These are phyloP conservation scores for Natrix natrix DNA, from an alignment of 2,797 vertebrate genomes.

Conservation along the genomic window DNA sequence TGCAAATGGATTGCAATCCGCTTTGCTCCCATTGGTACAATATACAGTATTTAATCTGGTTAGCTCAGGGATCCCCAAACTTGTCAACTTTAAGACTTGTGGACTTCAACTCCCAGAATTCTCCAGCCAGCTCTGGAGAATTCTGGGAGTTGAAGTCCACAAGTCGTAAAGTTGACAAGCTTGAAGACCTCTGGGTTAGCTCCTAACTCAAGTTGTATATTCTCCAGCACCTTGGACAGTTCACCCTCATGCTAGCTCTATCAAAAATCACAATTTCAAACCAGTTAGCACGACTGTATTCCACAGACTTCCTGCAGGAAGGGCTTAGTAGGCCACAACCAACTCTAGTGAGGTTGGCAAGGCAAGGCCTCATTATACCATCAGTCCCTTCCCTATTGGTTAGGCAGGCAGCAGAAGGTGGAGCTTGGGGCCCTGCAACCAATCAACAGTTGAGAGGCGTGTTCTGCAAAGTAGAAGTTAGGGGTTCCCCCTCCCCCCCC, in stretches of 20 bases:
- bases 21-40: not conserved
- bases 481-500: fast-evolving
- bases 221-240: not conserved
- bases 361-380: not conserved
- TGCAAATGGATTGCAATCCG: not conserved
- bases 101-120: no score
- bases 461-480: not conserved
- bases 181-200: not conserved
- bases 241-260: not conserved
- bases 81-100: no score
- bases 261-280: not conserved
- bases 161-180: no score
- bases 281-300: not conserved
- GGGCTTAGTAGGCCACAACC: not conserved
- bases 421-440: not conserved
- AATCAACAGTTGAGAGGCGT: not conserved
- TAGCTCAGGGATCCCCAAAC: not conserved
- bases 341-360: not conserved
- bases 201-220: not conserved
- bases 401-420: not conserved
- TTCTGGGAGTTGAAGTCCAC: no score
- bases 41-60: not conserved
- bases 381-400: not conserved
- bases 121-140: no score
- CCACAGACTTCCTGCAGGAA: not conserved